Base-by-base conservation (phyloP, 1,140 invertebrate species). In the Drosophila mauritiana region DNA sequence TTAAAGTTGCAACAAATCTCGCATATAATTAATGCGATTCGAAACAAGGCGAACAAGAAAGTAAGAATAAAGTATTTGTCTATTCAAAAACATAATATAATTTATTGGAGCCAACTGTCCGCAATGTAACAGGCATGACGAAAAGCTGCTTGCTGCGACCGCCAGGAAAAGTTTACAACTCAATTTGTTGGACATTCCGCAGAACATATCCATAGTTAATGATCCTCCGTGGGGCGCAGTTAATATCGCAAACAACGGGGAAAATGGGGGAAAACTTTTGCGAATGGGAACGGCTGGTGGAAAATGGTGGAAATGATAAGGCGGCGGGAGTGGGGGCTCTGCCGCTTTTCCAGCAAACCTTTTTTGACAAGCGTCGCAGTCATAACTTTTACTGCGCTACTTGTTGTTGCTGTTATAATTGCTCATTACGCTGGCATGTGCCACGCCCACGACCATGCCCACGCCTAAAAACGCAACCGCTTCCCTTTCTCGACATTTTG, bases 321-420 rank as follows among this genome's bases (percentile, higher is more conserved):
- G 17, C 11, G 17, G 42, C 0, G 42, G 17, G 3, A 42, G n/a
- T 8, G 40, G 40, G 3, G 10, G 10, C 3, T 4, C 68, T 63
- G 20, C 34, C 12, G 31, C 13, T 39, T 39, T 46, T 36, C 12
- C 25, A 40, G 53, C 70, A 86, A 86, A 78, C 72, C 85, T 56
- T 75, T 75, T 76, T 86, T 82, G 83, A 88, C 83, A 88, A 83
- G 80, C 83, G 63, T 86, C 74, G 83, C 78, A 78, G 83, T 88
- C 80, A 86, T 83, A 85, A 86, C 82, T 86, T 86, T 86, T 79
- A 76, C 70, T 67, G 55, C 73, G 65, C 75, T 73, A 65, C 51
- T 86, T 80, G 55, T 73, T 73, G 40, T 37, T 76, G 45, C 34
- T 77, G 55, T 36, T 77, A 45, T 69, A 53, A 54, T 59, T 78